These are phyloP conservation scores for Pantherophis vulpinus DNA, from an alignment of 2,797 vertebrate species.

Conservation along the genomic window DNA sequence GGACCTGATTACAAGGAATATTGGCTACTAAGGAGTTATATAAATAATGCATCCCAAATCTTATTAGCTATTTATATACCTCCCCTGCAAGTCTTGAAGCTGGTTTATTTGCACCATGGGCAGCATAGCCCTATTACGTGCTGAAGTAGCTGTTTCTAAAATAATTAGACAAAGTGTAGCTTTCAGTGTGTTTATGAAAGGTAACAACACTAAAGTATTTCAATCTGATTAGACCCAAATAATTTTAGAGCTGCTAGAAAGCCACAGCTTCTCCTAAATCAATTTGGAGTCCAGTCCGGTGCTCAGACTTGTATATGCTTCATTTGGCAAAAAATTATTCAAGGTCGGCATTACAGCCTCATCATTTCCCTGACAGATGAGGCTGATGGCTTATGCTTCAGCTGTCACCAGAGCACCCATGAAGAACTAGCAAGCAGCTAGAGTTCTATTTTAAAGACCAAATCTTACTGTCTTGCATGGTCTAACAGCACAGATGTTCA, in stretches of 20 bases:
- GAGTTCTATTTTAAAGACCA: neutral
- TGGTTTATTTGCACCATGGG: neutral
- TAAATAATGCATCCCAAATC: neutral
- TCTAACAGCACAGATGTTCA: neutral
- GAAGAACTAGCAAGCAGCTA: slow-evolving; percentile 32
- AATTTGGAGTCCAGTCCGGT: slow-evolving; percentile 8
- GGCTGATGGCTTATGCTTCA: slow-evolving; percentile 2
- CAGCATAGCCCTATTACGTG: neutral
- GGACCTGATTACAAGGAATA: neutral
- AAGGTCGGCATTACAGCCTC: slow-evolving; percentile 20
- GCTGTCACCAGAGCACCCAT: slow-evolving; percentile 23
- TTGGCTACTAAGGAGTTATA: neutral
- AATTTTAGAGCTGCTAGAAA: neutral
- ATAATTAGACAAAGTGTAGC: neutral
- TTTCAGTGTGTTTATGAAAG: neutral
- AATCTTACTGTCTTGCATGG: neutral
- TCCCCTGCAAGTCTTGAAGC: neutral
- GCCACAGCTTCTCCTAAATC: neutral
- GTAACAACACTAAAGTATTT: neutral
- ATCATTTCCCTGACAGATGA: slow-evolving; percentile 27
- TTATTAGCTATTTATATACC: neutral
- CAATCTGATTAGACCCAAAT: neutral
- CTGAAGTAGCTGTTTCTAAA: neutral
- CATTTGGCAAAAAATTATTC: slow-evolving; percentile 20
- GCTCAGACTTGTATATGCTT: slow-evolving; percentile 5